Evolutionary conservation across 2,797 vertebrate species (phyloP), one percentile per base, ranked within the genome.

Genomic region (Lacerta bilineata): DNA sequence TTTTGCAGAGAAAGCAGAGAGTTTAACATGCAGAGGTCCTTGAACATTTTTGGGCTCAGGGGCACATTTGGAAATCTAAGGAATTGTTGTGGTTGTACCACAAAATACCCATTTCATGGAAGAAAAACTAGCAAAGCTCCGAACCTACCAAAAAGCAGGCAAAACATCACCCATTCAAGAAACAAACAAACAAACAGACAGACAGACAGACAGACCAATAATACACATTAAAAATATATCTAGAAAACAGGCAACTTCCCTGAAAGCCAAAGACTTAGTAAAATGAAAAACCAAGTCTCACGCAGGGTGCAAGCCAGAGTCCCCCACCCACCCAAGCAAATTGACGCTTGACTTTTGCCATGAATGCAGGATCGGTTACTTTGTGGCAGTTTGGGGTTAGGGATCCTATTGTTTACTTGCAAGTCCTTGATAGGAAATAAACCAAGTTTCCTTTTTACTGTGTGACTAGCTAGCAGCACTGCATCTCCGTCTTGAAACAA

Each of bases 401-500:
- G 0, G 9, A 83, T 90, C 27, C 39, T 71, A 25, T 68, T 36
- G 46, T 3, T 39, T 6, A 39, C 33, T 71, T 43, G 80, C 69
- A 46, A 20, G 1, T 91, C 4, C 59, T 88, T 88, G 27, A 33
- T 7, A 23, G 41, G 72, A 43, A 8, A 71, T 77, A 80, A 20
- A 4, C 1, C 2, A 9, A 41, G 1, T 1, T 13, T 36, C 72
- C 39, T 27, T 87, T 5, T 13, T 0, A 0, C 20, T 64, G 29
- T 27, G 3, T 66, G 1, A 0, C 61, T 64, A 0, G 17, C 61
- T 29, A 0, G 0, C 20, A 7, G n/a, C 2, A 1, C 0, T 8
- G 64, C 3, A 5, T 8, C 61, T 33, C 41, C 27, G 29, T 61
- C 25, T n/a, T 77, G 39, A 4, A 77, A 69, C 6, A 29, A 78